Conservation (phyloP, 2,888 invertebrate species). For the Temnothorax ravouxi region DNA sequence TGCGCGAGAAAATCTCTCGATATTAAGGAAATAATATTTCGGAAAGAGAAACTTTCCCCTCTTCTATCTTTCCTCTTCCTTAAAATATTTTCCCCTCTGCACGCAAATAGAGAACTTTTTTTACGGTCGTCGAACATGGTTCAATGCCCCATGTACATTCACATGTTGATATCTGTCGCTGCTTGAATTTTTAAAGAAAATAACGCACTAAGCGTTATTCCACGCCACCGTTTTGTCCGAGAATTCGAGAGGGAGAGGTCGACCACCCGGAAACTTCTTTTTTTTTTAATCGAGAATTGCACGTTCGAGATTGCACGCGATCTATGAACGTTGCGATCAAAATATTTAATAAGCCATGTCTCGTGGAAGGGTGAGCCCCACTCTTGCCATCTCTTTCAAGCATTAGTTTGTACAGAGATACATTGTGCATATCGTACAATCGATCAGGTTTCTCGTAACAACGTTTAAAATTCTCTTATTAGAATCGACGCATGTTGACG, state of each 20-base stretch:
- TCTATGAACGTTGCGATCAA: conserved; percentile 8
- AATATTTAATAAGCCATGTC: conserved; percentile 31
- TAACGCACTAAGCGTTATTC: not conserved
- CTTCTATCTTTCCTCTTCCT: not conserved
- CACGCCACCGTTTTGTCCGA: not conserved
- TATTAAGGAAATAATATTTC: not conserved
- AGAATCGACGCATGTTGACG: not conserved
- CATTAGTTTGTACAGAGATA: not conserved
- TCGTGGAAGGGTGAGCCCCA: not conserved
- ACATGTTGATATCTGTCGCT: not conserved
- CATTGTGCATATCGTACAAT: not conserved
- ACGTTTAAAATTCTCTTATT: not conserved
- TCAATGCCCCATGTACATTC: not conserved
- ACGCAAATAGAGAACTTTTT: conserved; percentile 3
- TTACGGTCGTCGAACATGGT: not conserved
- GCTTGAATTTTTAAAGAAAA: conserved; percentile 36
- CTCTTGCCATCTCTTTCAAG: not conserved
- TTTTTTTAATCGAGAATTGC: not conserved
- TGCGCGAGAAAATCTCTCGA: not conserved
- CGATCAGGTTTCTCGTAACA: not conserved
- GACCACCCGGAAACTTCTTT: conserved; percentile 12
- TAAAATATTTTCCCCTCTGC: not conserved
- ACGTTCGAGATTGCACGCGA: not conserved
- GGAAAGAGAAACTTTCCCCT: not conserved
- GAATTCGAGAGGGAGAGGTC: not conserved